Conservation (phyloP, 2,888 invertebrate species). For the Himalopsyche japonica region DNA sequence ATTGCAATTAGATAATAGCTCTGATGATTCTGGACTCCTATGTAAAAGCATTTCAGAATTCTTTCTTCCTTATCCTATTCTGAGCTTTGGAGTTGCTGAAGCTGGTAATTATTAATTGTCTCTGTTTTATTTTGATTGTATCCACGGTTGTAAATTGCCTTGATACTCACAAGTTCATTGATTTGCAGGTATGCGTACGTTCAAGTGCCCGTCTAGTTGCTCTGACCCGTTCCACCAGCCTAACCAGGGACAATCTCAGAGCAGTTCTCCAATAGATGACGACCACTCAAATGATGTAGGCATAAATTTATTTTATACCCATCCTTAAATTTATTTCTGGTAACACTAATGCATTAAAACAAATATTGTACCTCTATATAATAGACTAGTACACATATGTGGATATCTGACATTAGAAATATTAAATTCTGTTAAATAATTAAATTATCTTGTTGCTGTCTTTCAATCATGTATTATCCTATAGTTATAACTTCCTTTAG, state of each 20-base stretch:
- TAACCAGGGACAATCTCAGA: slow-evolving; percentile 24
- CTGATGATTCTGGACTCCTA: slow-evolving; percentile 62
- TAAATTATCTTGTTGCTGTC: too few relatives aligned
- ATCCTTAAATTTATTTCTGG: too few relatives aligned
- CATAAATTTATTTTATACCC: too few relatives aligned
- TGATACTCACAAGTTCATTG: not conserved
- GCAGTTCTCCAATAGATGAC: slow-evolving; percentile 31
- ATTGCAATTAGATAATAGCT: slow-evolving; percentile 68
- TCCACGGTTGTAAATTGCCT: not conserved
- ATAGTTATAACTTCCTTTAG: too few relatives aligned
- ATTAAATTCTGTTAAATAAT: too few relatives aligned
- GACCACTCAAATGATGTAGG: slow-evolving; percentile 31
- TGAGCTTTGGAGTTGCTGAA: slow-evolving; percentile 87
- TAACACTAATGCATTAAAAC: too few relatives aligned
- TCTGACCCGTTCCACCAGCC: slow-evolving; percentile 52
- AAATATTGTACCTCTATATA: too few relatives aligned
- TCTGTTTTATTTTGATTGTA: not conserved
- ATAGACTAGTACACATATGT: too few relatives aligned
- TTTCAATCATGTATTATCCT: too few relatives aligned
- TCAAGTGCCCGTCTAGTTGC: slow-evolving; percentile 53
- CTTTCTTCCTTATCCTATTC: slow-evolving; percentile 80
- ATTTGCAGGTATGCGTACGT: slow-evolving; percentile 50
- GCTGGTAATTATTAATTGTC: slow-evolving; percentile 57
- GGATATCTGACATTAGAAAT: too few relatives aligned
- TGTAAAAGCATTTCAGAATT: slow-evolving; percentile 83